Conservation (phyloP, 1,140 invertebrate species). For the Carposina sasakii region DNA sequence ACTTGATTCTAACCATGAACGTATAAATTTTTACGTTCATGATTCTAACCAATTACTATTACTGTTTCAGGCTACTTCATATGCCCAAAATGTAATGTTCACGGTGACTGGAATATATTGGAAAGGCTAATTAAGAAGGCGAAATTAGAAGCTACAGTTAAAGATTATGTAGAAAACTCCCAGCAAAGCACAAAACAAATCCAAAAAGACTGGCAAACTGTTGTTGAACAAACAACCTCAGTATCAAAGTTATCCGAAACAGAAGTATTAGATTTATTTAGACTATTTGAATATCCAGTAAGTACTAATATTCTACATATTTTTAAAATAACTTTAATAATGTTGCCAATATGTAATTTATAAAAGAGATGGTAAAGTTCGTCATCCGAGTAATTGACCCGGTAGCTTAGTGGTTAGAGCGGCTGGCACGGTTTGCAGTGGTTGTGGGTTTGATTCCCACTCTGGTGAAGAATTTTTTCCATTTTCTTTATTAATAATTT, state of each 20-base stretch:
- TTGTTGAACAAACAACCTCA: conserved; percentile 44
- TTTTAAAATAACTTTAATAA: too few species aligned
- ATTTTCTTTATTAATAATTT: too few species aligned
- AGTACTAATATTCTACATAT: conserved; percentile 49
- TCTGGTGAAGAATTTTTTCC: too few species aligned
- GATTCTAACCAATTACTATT: conserved; percentile 2
- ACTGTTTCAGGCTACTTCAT: conserved; percentile 75
- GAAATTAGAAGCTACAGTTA: conserved; percentile 51
- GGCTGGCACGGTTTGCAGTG: too few species aligned
- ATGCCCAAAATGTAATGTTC: conserved; percentile 76
- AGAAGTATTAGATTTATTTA: conserved; percentile 61
- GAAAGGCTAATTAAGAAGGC: conserved; percentile 66
- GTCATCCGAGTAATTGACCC: too few species aligned
- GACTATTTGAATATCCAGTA: conserved; percentile 74
- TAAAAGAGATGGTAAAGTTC: too few species aligned
- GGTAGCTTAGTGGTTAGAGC: too few species aligned
- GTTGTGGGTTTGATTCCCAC: too few species aligned
- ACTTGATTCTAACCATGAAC: background rate
- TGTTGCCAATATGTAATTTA: too few species aligned
- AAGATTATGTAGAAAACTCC: conserved; percentile 56
- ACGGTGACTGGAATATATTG: conserved; percentile 74
- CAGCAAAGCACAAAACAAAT: conserved; percentile 47
- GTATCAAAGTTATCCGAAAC: conserved; percentile 58
- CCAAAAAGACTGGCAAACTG: conserved; percentile 55
- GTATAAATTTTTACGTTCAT: background rate